Evolutionary conservation across 2,113 vertebrate genomes (phyloP).

Genomic region (Cynocephalus volans): DNA sequence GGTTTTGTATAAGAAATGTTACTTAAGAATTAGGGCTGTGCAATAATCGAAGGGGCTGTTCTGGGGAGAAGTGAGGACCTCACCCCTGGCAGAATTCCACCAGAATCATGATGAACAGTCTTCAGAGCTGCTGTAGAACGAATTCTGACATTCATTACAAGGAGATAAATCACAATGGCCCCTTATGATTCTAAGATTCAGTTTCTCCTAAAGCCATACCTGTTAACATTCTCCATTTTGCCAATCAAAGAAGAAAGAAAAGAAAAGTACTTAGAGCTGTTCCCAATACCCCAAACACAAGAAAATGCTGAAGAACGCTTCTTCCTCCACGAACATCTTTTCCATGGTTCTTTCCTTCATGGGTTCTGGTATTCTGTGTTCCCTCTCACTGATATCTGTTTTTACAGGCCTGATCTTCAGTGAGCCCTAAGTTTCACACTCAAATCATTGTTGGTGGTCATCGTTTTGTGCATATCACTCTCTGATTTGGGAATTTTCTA

Average conservation of each 20-base stretch:
- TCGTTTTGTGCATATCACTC: background rate
- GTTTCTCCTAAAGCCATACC: conserved; percentile 7
- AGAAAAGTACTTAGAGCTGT: background rate
- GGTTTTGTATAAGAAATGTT: background rate
- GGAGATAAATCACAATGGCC: background rate
- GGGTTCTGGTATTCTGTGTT: background rate
- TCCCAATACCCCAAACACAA: background rate
- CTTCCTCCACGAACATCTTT: background rate
- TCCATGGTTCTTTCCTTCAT: background rate
- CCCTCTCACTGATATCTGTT: background rate
- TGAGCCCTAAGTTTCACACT: background rate
- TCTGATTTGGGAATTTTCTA: background rate
- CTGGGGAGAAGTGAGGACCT: rapidly evolving
- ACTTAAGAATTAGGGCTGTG: background rate
- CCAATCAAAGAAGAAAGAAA: background rate
- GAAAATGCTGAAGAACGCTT: background rate
- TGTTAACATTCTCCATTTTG: conserved; percentile 3
- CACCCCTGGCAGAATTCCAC: background rate
- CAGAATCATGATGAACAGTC: background rate
- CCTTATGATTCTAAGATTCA: background rate
- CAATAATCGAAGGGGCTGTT: background rate
- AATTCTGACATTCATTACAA: background rate
- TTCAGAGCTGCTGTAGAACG: background rate
- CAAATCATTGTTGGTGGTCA: background rate
- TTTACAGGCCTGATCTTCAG: background rate